Percentiles rank a stretch among this genome's conserved stretches.
Evolutionary conservation across 1,140 invertebrate species (phyloP).

Genomic region (Berghia stephanieae): DNA sequence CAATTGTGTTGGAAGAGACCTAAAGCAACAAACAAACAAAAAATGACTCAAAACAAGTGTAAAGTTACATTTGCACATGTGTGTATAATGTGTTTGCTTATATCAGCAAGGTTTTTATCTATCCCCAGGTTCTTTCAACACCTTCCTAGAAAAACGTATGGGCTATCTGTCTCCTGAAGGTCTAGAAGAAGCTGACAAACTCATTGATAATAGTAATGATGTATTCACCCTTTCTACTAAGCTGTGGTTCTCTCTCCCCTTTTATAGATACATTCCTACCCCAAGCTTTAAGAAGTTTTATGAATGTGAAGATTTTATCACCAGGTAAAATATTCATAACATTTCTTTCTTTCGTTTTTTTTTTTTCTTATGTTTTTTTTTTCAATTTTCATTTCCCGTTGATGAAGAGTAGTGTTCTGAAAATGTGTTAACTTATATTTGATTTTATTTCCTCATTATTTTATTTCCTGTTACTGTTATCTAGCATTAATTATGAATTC

Average conservation of each 20-base stretch:
- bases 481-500: too few relatives aligned
- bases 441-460: too few relatives aligned
- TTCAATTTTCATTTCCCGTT: constrained; percentile 4
- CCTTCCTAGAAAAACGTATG: constrained; percentile 62
- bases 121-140: constrained; percentile 57
- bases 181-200: constrained; percentile 43
- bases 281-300: constrained; percentile 59
- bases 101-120: neutral
- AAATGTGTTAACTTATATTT: too few relatives aligned
- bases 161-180: constrained; percentile 34
- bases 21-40: neutral
- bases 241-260: constrained; percentile 59
- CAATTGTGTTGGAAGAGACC: too few relatives aligned
- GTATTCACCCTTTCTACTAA: constrained; percentile 63
- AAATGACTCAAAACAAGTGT: neutral
- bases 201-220: constrained; percentile 57
- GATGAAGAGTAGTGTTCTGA: too few relatives aligned
- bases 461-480: too few relatives aligned
- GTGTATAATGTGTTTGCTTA: neutral
- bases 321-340: constrained; percentile 40
- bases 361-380: neutral
- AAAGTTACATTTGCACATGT: neutral
- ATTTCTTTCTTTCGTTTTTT: neutral
- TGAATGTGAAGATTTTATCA: constrained; percentile 59
- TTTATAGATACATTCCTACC: constrained; percentile 55